Conservation (phyloP, 30 jellyfish, hydroid and myxozoan species). For the Clytia hemisphaerica region DNA sequence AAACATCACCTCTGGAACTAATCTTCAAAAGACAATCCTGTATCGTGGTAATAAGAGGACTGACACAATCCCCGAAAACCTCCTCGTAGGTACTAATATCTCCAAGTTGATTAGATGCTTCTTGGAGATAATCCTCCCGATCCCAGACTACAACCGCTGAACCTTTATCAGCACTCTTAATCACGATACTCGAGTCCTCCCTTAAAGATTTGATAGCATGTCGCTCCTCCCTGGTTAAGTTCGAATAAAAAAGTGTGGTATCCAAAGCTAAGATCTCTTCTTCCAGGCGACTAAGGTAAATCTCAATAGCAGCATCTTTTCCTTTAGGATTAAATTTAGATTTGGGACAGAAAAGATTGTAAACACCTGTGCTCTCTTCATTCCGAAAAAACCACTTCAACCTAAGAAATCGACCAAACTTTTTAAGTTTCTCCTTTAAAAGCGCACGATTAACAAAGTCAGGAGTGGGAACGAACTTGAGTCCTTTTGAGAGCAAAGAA, state of each 20-base stretch:
- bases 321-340: too few relatives aligned
- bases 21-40: too few relatives aligned
- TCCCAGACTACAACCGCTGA: constrained; percentile 10
- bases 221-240: neutral
- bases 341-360: too few relatives aligned
- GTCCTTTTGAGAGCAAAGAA: neutral
- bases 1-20: too few relatives aligned
- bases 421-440: neutral
- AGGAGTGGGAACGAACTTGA: neutral
- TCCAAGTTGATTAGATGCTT: too few relatives aligned
- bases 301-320: too few relatives aligned
- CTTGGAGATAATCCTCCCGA: constrained; percentile 1
- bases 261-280: neutral
- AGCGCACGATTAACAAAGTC: neutral
- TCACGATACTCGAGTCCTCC: neutral
- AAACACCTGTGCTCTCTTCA: neutral
- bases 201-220: neutral
- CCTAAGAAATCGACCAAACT: neutral
- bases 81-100: too few relatives aligned
- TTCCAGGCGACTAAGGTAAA: too few relatives aligned
- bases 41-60: too few relatives aligned
- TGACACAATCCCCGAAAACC: too few relatives aligned
- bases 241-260: neutral
- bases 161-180: neutral
- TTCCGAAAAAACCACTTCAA: neutral